Evolutionary conservation across 2,888 invertebrate species (phyloP).

Genomic region (Watsonalla cultraria): DNA sequence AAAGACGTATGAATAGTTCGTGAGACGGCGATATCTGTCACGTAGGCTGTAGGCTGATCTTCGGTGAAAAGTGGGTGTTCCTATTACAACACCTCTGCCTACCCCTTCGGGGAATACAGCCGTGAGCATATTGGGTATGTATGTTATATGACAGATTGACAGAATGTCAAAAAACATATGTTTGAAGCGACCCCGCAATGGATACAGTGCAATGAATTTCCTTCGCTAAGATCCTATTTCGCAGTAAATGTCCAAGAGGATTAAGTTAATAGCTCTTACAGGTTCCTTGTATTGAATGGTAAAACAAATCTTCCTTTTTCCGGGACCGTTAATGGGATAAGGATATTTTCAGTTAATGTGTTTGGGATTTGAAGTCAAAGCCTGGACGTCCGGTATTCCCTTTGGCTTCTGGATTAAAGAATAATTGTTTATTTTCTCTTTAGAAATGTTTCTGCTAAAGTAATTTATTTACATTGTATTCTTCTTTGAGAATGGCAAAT

Average conservation of each 20-base stretch:
- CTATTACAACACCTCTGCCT: too few relatives aligned
- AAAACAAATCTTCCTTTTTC: conserved; percentile 53
- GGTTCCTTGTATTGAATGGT: conserved; percentile 60
- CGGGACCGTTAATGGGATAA: conserved; percentile 37
- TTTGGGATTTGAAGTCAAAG: conserved; percentile 32
- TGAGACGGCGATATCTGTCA: too few relatives aligned
- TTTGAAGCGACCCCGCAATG: neutral
- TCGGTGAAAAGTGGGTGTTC: too few relatives aligned
- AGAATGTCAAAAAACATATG: too few relatives aligned
- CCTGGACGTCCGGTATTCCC: neutral
- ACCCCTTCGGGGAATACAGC: too few relatives aligned
- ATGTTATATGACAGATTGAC: too few relatives aligned
- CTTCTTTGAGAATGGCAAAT: too few relatives aligned
- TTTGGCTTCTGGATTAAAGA: neutral
- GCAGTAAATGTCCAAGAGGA: conserved; percentile 32
- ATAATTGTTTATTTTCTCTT: too few relatives aligned
- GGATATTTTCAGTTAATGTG: conserved; percentile 21
- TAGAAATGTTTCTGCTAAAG: too few relatives aligned
- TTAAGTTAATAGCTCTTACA: conserved; percentile 62
- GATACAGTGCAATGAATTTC: neutral
- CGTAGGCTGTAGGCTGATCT: too few relatives aligned
- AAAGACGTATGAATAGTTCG: too few relatives aligned
- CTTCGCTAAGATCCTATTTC: neutral
- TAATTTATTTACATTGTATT: neutral
- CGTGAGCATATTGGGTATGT: too few relatives aligned